Evolutionary conservation across 1,140 invertebrate genomes (phyloP).

Genomic region (Holotrichia oblita): DNA sequence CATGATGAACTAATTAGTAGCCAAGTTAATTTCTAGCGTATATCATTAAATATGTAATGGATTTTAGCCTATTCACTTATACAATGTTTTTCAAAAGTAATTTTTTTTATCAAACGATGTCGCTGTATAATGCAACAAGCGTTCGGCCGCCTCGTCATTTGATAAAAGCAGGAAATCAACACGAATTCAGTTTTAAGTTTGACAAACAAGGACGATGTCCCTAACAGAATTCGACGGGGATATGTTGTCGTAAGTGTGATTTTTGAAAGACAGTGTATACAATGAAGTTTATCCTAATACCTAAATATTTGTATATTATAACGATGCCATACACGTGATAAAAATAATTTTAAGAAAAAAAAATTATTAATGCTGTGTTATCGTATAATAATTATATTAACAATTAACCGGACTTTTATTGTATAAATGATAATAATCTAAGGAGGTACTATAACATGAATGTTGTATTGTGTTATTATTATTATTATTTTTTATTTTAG

Average conservation of each 20-base stretch:
- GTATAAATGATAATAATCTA: conserved; percentile 18
- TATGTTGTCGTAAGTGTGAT: no score
- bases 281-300: background rate
- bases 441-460: conserved; percentile 11
- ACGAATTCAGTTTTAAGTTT: background rate
- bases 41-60: conserved; percentile 28
- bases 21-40: conserved; percentile 22
- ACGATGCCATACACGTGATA: conserved; percentile 26
- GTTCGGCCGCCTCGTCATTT: no score
- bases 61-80: conserved; percentile 15
- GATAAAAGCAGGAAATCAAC: no score
- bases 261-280: conserved; percentile 27
- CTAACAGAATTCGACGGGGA: no score
- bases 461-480: conserved; percentile 5
- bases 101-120: no score
- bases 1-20: conserved; percentile 1
- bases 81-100: conserved; percentile 27
- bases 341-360: conserved; percentile 35
- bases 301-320: background rate
- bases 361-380: conserved; percentile 32
- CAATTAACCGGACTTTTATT: conserved; percentile 26
- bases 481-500: no score
- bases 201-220: no score
- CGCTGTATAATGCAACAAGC: no score
- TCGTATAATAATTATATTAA: conserved; percentile 12